These are phyloP conservation scores for Erythrolamprus reginae DNA, from an alignment of 2,113 vertebrate genomes.

Conservation along the genomic window DNA sequence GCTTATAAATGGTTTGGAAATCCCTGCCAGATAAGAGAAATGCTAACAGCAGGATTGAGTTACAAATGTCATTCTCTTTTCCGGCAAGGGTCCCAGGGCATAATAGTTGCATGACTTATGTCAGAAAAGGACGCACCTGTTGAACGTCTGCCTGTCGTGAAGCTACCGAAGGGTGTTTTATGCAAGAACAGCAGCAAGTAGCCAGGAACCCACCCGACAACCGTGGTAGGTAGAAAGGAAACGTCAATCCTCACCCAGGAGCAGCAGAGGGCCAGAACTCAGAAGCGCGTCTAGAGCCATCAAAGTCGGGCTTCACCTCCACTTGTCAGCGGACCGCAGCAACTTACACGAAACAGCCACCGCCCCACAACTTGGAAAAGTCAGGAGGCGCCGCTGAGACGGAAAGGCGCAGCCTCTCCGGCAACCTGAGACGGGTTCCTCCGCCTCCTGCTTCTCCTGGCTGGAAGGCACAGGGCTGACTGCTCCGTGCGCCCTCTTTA, in stretches of 20 bases:
- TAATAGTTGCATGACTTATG: not conserved
- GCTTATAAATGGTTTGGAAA: not conserved
- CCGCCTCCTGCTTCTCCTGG: not conserved
- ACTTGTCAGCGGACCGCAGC: not conserved
- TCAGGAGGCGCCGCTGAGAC: not conserved
- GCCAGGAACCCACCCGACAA: not conserved
- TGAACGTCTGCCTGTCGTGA: not conserved
- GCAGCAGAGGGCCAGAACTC: not conserved
- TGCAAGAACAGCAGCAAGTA: not conserved
- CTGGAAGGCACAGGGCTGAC: not conserved
- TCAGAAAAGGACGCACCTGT: not conserved
- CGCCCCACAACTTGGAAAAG: not conserved
- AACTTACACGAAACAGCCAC: not conserved
- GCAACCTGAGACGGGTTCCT: not conserved
- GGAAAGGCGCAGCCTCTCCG: not conserved
- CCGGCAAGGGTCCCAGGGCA: not conserved
- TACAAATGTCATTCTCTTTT: not conserved
- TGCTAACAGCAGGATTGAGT: not conserved
- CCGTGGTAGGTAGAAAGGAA: not conserved
- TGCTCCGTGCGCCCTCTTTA: not conserved
- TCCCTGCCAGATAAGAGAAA: too few relatives aligned
- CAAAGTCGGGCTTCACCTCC: not conserved
- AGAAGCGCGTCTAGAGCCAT: not conserved
- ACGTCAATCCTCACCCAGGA: slow-evolving; percentile 7
- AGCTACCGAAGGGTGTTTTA: not conserved